Evolutionary conservation across 2,113 vertebrate genomes (phyloP).

Genomic region (Dicerorhinus sumatrensis): DNA sequence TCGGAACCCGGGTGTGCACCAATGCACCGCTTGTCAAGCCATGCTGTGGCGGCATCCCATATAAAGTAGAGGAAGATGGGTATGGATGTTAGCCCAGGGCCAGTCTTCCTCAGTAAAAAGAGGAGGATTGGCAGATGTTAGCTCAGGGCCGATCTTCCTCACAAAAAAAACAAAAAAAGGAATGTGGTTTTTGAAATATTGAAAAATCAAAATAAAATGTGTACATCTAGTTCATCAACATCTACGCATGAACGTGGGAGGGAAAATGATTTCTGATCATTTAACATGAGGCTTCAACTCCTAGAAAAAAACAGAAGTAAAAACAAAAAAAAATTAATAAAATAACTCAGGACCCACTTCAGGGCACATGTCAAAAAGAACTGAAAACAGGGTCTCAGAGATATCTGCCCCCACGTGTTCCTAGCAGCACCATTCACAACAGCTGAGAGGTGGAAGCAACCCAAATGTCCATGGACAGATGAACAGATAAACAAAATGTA

Average conservation of each 20-base stretch:
- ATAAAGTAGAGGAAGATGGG: too few relatives aligned
- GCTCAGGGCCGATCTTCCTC: too few relatives aligned
- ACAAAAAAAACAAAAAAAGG: too few relatives aligned
- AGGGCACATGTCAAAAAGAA: not conserved
- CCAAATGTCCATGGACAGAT: not conserved
- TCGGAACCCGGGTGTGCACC: too few relatives aligned
- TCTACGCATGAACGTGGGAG: not conserved
- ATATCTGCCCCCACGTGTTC: not conserved
- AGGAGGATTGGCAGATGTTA: too few relatives aligned
- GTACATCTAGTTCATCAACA: not conserved
- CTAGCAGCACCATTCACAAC: not conserved
- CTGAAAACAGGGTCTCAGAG: not conserved
- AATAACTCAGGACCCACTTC: not conserved
- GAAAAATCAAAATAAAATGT: not conserved
- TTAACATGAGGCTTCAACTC: not conserved
- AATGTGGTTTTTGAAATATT: not conserved
- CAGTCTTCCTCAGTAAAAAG: too few relatives aligned
- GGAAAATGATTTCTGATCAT: not conserved
- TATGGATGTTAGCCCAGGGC: too few relatives aligned
- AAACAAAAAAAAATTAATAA: not conserved
- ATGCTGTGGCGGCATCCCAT: too few relatives aligned
- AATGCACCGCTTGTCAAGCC: too few relatives aligned
- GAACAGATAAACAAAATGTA: not conserved
- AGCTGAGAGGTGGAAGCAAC: not conserved
- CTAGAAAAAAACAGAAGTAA: not conserved